Evolutionary conservation across 2,888 invertebrate species (phyloP).

Genomic region (Micropterix aruncella): DNA sequence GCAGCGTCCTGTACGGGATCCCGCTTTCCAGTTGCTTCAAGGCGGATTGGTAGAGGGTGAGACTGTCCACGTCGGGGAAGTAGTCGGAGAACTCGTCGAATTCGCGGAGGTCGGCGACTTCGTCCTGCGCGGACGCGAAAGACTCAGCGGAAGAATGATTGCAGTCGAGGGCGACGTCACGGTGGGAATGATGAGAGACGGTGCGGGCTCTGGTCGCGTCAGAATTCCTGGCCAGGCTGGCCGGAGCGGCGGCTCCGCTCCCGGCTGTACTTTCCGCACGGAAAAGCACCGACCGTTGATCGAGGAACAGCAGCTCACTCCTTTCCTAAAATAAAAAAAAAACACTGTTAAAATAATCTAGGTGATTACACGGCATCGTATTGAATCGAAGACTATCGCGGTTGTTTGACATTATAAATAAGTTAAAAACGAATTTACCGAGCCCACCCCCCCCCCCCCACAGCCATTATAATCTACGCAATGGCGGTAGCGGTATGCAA

Average conservation of each 20-base stretch:
- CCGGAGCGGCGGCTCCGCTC: constrained; percentile 16
- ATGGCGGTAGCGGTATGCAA: too few relatives aligned
- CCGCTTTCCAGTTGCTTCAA: constrained; percentile 70
- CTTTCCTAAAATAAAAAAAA: constrained; percentile 42
- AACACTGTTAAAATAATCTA: constrained; percentile 19
- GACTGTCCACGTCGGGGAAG: constrained; percentile 63
- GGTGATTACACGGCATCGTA: constrained; percentile 73
- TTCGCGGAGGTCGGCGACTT: constrained; percentile 77
- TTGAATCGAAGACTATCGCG: too few relatives aligned
- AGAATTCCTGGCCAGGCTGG: constrained; percentile 18
- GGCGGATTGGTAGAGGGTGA: constrained; percentile 76
- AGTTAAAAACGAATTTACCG: too few relatives aligned
- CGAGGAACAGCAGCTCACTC: constrained; percentile 76
- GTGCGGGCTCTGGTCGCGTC: constrained; percentile 27
- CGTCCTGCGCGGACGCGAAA: constrained; percentile 91
- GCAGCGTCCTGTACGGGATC: constrained; percentile 57
- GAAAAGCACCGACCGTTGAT: constrained; percentile 78
- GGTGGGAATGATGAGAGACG: constrained; percentile 29
- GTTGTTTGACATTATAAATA: too few relatives aligned
- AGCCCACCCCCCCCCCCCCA: too few relatives aligned
- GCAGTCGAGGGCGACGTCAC: constrained; percentile 29
- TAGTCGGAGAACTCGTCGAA: constrained; percentile 74
- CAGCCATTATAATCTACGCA: too few relatives aligned
- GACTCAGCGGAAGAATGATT: constrained; percentile 86
- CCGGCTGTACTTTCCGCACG: constrained; percentile 57